Evolutionary conservation across 2,797 vertebrate species (phyloP).

Genomic region (Presbytis comata): DNA sequence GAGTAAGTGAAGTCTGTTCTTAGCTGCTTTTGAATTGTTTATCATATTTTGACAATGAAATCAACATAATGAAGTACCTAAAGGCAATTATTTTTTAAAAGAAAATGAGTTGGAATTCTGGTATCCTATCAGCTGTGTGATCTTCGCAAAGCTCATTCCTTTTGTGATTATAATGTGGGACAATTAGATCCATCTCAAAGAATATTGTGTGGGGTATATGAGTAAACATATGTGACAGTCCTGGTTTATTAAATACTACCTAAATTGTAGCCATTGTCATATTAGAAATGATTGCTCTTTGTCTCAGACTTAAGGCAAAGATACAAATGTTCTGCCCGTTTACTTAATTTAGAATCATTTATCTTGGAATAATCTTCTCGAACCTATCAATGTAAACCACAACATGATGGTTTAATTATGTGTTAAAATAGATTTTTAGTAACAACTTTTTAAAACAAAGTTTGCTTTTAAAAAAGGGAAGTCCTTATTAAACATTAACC

Average conservation of each 20-base stretch:
- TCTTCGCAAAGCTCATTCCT: not conserved
- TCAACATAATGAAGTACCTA: not conserved
- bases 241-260: not conserved
- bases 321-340: not conserved
- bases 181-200: not conserved
- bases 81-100: not conserved
- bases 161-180: not conserved
- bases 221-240: not conserved
- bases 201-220: not conserved
- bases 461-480: not conserved
- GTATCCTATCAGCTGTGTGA: not conserved
- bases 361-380: slow-evolving; percentile 31
- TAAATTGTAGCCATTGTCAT: not conserved
- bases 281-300: slow-evolving; percentile 37
- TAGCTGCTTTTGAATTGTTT: slow-evolving; percentile 5
- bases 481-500: not conserved
- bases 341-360: slow-evolving; percentile 25
- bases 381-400: not conserved
- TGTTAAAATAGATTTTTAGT: slow-evolving; percentile 35
- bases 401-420: not conserved
- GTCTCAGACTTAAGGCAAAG: not conserved
- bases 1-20: not conserved
- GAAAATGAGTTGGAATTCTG: not conserved
- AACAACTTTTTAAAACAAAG: slow-evolving; percentile 8
- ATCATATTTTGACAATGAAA: slow-evolving; percentile 30